phyloP scores from a whole-genome alignment of 2,888 invertebrate genomes.

The Drosophila limbata region DNA sequence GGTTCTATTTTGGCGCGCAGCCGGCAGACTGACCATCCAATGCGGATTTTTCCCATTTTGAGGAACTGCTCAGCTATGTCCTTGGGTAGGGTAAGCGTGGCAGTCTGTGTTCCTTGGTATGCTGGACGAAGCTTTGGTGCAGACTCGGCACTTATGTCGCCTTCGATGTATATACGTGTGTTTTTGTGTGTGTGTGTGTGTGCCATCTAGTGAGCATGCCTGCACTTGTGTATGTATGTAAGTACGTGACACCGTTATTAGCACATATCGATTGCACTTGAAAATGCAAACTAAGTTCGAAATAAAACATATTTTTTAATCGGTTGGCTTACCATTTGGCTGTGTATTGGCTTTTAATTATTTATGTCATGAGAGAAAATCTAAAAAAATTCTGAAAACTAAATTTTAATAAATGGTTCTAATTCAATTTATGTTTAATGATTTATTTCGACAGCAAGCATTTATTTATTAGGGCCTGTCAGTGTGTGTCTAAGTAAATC shows the following conservation, averaged over 20 bases:
- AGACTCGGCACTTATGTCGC: too few relatives aligned
- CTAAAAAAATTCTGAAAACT: slow-evolving; percentile 19
- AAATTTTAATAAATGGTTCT: slow-evolving; percentile 8
- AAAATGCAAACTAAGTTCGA: slow-evolving; percentile 37
- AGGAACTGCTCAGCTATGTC: too few relatives aligned
- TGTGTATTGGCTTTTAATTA: slow-evolving; percentile 19
- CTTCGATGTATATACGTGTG: too few relatives aligned
- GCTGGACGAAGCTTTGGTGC: too few relatives aligned
- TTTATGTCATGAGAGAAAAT: slow-evolving; percentile 6
- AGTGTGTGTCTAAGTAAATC: background rate
- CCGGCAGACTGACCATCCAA: too few relatives aligned
- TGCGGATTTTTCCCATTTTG: too few relatives aligned
- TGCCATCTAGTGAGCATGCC: too few relatives aligned
- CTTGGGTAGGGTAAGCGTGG: too few relatives aligned
- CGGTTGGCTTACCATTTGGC: background rate
- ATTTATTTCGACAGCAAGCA: slow-evolving; percentile 17
- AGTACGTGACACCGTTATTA: slow-evolving; percentile 30
- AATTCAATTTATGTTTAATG: slow-evolving; percentile 26
- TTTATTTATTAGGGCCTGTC: background rate
- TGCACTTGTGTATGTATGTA: background rate
- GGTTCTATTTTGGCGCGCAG: too few relatives aligned
- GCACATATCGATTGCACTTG: slow-evolving; percentile 31
- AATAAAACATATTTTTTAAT: slow-evolving; percentile 29
- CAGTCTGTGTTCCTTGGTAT: too few relatives aligned
- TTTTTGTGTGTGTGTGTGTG: background rate